Evolutionary conservation across 2,888 invertebrate species (phyloP).

Genomic region (Syrphus vitripennis): DNA sequence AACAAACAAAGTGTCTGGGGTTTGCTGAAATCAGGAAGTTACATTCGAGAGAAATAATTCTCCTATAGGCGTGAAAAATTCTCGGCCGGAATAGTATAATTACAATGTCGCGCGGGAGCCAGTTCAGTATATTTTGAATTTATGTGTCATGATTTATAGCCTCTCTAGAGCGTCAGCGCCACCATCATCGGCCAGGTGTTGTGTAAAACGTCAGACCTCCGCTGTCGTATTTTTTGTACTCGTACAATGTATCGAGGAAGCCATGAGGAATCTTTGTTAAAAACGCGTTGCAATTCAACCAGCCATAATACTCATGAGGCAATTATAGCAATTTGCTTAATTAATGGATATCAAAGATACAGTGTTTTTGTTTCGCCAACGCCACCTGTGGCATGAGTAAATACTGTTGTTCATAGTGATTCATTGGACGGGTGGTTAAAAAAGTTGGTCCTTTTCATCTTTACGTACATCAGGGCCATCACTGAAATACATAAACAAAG

Average conservation of each 20-base stretch:
- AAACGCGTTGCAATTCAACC: slow-evolving; percentile 18
- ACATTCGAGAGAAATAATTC: not conserved
- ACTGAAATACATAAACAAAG: not conserved
- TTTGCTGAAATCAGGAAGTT: slow-evolving; percentile 31
- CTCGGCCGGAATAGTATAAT: slow-evolving; percentile 9
- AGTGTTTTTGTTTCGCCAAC: not conserved
- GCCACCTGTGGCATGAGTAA: slow-evolving; percentile 41
- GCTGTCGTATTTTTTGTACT: not conserved
- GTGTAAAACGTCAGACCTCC: not conserved
- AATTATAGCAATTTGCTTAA: slow-evolving; percentile 60
- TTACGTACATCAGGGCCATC: not conserved
- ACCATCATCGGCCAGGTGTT: slow-evolving; percentile 42
- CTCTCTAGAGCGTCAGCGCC: not conserved
- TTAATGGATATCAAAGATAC: slow-evolving; percentile 41
- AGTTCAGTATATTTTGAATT: not conserved
- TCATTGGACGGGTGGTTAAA: slow-evolving; percentile 22
- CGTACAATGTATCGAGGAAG: not conserved
- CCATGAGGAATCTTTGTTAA: slow-evolving; percentile 43
- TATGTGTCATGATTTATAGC: slow-evolving; percentile 62
- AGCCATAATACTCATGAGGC: slow-evolving; percentile 15
- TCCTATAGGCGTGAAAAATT: slow-evolving; percentile 40
- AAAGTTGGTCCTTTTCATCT: slow-evolving; percentile 1
- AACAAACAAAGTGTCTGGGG: slow-evolving; percentile 23
- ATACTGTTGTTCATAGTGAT: slow-evolving; percentile 28
- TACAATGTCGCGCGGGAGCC: slow-evolving; percentile 46